Conservation (phyloP, 1,140 invertebrate genomes). For the Aphelenchoides besseyi region DNA sequence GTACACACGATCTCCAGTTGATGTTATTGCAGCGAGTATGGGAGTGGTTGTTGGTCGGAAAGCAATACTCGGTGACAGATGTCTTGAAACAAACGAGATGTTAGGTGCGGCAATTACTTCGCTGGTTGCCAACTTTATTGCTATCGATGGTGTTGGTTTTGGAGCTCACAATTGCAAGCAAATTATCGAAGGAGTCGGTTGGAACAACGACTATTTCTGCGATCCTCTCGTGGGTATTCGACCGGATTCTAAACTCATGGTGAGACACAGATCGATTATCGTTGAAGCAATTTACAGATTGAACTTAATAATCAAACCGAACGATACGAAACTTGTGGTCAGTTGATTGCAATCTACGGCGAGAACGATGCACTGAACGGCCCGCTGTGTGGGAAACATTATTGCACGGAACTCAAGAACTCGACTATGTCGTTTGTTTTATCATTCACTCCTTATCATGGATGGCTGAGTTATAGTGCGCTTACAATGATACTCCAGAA, state of each 20-base stretch:
- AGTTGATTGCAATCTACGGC: not conserved
- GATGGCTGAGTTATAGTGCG: too few species aligned
- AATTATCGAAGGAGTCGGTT: not conserved
- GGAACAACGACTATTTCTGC: not conserved
- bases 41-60: constrained; percentile 33
- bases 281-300: not conserved
- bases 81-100: constrained; percentile 38
- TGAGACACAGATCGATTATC: not conserved
- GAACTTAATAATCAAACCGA: not conserved
- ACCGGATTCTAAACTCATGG: not conserved
- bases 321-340: not conserved
- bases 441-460: not conserved
- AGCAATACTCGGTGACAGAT: constrained; percentile 37
- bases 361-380: not conserved
- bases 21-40: constrained; percentile 41
- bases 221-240: not conserved
- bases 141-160: not conserved
- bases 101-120: constrained; percentile 27
- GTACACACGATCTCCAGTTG: constrained; percentile 30
- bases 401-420: not conserved
- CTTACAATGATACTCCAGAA: too few species aligned
- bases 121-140: not conserved
- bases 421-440: not conserved
- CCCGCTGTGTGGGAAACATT: not conserved
- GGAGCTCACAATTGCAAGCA: not conserved